Evolutionary conservation across 2,113 vertebrate species (phyloP).

Genomic region (Tautogolabrus adspersus): DNA sequence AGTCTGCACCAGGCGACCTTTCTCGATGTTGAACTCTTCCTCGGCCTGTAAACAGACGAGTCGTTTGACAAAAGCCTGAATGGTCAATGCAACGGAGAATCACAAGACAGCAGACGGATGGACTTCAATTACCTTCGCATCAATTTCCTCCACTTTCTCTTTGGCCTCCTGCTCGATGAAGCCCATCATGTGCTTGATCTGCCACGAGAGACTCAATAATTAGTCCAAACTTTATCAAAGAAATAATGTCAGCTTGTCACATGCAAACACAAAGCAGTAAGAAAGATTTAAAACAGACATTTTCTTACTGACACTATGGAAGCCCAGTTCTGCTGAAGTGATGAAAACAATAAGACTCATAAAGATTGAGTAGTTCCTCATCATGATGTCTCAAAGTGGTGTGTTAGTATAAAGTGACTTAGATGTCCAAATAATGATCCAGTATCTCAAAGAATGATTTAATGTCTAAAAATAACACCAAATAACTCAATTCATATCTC

Average conservation of each 20-base stretch:
- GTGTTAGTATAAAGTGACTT: no score
- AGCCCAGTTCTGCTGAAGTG: neutral
- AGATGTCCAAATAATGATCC: no score
- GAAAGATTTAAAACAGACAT: neutral
- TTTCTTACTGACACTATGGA: neutral
- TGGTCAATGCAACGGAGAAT: neutral
- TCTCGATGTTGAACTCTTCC: constrained; percentile 98
- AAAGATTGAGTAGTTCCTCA: no score
- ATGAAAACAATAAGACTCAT: neutral
- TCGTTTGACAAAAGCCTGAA: neutral
- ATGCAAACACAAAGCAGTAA: neutral
- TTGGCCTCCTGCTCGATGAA: constrained; percentile 98
- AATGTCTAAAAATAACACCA: no score
- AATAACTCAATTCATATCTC: no score
- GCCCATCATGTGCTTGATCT: constrained; percentile 99
- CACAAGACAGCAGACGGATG: neutral
- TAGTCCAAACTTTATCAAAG: neutral
- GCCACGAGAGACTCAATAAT: constrained; percentile 17
- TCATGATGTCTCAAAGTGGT: no score
- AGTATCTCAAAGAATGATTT: no score
- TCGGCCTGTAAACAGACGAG: constrained; percentile 85
- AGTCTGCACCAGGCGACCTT: constrained; percentile 94
- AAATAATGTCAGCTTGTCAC: neutral
- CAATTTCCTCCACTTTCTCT: constrained; percentile 98
- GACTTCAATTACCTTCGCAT: constrained; percentile 88